These are phyloP conservation scores for Melanostoma scalare DNA, from an alignment of 2,888 invertebrate species.

Conservation along the genomic window DNA sequence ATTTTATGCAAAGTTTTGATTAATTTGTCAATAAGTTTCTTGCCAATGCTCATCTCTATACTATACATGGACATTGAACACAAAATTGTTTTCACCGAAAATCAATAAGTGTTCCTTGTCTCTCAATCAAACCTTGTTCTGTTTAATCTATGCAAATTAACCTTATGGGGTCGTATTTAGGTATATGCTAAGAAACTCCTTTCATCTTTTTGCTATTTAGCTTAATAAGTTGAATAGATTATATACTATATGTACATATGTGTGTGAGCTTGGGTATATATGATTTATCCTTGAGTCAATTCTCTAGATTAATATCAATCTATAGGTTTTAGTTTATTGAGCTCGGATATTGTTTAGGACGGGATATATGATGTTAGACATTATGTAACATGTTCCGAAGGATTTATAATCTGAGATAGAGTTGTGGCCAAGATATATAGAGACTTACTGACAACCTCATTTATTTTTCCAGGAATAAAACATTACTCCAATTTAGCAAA, in stretches of 20 bases:
- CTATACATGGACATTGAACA: neutral
- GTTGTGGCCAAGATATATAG: too few species aligned
- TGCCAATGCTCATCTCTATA: neutral
- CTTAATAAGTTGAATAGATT: constrained; percentile 42
- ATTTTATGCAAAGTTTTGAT: constrained; percentile 7
- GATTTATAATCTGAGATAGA: too few species aligned
- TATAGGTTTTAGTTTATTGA: too few species aligned
- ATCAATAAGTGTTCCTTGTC: neutral
- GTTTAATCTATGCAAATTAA: neutral
- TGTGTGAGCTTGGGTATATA: constrained; percentile 1
- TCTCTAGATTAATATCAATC: too few species aligned
- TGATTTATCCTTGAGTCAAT: neutral
- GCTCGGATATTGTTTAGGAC: too few species aligned
- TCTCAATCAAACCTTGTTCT: too few species aligned
- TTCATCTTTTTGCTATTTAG: constrained; percentile 47
- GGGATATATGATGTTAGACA: too few species aligned
- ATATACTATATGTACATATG: neutral
- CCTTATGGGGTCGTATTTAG: too few species aligned
- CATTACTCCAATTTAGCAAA: too few species aligned
- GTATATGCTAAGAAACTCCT: constrained; percentile 8
- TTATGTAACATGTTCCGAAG: too few species aligned
- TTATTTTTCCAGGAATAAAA: too few species aligned
- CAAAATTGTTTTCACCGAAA: neutral
- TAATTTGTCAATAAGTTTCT: constrained; percentile 10
- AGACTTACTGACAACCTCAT: too few species aligned